phyloP scores from a whole-genome alignment of 2,888 invertebrate genomes.

The Neoascia interrupta region DNA sequence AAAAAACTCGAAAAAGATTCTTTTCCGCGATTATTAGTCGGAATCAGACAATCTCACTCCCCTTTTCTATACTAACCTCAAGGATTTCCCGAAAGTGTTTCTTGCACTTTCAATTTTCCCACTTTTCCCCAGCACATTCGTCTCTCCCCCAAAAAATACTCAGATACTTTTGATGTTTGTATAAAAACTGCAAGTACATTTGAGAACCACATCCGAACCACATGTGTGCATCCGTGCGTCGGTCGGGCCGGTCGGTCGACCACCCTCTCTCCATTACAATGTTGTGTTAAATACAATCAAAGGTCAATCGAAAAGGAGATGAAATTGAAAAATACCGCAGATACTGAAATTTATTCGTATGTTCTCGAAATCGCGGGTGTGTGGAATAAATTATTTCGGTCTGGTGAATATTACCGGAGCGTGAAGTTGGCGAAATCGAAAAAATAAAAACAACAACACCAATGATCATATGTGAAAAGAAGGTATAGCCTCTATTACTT shows the following conservation, averaged over 20 bases:
- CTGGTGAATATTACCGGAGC: slow-evolving; percentile 79
- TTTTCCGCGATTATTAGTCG: too few relatives aligned
- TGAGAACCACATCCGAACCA: slow-evolving; percentile 37
- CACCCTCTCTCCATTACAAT: slow-evolving; percentile 21
- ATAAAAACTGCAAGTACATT: too few relatives aligned
- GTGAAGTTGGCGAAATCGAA: slow-evolving; percentile 78
- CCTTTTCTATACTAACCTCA: too few relatives aligned
- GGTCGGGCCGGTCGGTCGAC: slow-evolving; percentile 37
- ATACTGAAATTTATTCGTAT: slow-evolving; percentile 67
- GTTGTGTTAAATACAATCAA: slow-evolving; percentile 47
- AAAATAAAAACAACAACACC: slow-evolving; percentile 15
- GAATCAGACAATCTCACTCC: too few relatives aligned
- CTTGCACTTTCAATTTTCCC: too few relatives aligned
- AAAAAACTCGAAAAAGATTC: too few relatives aligned
- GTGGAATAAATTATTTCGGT: slow-evolving; percentile 80
- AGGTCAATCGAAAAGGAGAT: slow-evolving; percentile 68
- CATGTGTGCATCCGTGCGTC: slow-evolving; percentile 22
- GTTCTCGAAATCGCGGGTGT: slow-evolving; percentile 74
- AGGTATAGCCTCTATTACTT: slow-evolving; percentile 48
- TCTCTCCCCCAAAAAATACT: too few relatives aligned
- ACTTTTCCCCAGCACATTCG: too few relatives aligned
- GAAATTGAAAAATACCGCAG: slow-evolving; percentile 68
- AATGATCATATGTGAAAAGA: slow-evolving; percentile 5
- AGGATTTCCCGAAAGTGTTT: too few relatives aligned
- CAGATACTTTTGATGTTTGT: too few relatives aligned